Percentiles rank a stretch among this genome's conserved stretches.
phyloP scores from a whole-genome alignment of 2,888 invertebrate species.

The Aricia artaxerxes region DNA sequence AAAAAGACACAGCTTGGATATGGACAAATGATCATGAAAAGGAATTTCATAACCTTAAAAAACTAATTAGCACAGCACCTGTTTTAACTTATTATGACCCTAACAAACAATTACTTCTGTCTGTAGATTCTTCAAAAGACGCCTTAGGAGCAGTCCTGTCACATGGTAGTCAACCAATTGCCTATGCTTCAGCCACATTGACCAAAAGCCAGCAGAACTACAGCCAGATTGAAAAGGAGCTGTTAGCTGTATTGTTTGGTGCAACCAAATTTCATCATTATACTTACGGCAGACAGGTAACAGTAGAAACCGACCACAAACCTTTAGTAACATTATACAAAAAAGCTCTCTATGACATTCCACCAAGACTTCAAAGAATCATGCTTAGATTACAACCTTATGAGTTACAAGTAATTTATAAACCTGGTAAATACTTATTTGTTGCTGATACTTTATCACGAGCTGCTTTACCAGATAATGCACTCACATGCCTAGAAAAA shows the following conservation, averaged over 20 bases:
- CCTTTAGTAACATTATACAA: conserved; percentile 37
- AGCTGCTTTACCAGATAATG: conserved; percentile 9
- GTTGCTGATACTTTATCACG: neutral
- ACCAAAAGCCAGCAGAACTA: conserved; percentile 33
- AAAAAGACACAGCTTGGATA: no score
- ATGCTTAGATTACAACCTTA: no score
- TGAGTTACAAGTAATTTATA: no score
- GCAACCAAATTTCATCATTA: conserved; percentile 38
- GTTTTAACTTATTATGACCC: no score
- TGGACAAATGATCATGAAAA: no score
- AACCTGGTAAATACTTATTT: neutral
- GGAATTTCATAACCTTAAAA: no score
- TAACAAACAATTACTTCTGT: no score
- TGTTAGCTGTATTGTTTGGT: conserved; percentile 35
- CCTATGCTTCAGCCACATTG: conserved; percentile 37
- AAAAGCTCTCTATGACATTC: conserved; percentile 32
- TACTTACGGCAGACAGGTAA: conserved; percentile 33
- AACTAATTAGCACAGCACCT: no score
- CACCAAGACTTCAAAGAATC: no score
- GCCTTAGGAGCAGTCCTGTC: conserved; percentile 31
- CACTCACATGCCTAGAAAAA: conserved; percentile 33
- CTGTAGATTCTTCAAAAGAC: no score
- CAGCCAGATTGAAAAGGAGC: conserved; percentile 36
- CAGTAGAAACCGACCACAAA: conserved; percentile 35
- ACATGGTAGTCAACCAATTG: conserved; percentile 34